phyloP scores from a whole-genome alignment of 1,140 invertebrate species.

The Goniozus legneri region DNA sequence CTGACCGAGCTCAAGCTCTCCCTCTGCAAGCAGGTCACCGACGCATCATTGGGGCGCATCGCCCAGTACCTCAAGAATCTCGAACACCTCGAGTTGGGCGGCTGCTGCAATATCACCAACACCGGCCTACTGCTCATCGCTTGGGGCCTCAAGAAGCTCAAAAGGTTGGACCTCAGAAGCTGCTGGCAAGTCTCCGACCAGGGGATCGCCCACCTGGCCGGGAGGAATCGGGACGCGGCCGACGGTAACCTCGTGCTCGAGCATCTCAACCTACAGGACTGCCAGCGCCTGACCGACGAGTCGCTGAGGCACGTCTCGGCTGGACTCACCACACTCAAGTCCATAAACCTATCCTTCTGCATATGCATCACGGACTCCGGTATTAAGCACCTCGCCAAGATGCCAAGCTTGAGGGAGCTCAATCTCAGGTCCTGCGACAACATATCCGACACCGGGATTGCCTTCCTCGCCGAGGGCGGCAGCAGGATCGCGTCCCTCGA shows the following conservation, averaged over 20 bases:
- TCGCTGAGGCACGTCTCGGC: conserved; percentile 78
- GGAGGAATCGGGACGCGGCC: conserved; percentile 63
- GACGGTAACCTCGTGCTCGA: conserved; percentile 73
- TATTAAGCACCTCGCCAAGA: conserved; percentile 81
- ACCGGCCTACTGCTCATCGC: conserved; percentile 79
- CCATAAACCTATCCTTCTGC: conserved; percentile 91
- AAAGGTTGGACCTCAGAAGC: conserved; percentile 80
- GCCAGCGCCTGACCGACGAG: conserved; percentile 89
- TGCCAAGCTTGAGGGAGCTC: conserved; percentile 79
- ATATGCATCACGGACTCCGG: conserved; percentile 88
- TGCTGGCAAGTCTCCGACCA: conserved; percentile 89
- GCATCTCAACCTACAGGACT: conserved; percentile 87
- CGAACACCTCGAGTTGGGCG: conserved; percentile 82
- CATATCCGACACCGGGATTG: conserved; percentile 87
- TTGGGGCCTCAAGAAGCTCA: conserved; percentile 80
- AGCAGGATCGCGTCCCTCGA: conserved; percentile 77
- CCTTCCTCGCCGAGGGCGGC: conserved; percentile 84
- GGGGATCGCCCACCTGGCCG: conserved; percentile 83
- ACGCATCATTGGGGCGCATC: conserved; percentile 77
- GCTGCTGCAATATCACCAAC: conserved; percentile 88
- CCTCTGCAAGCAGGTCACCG: conserved; percentile 91
- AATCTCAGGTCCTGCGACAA: conserved; percentile 92
- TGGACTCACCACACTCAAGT: conserved; percentile 75
- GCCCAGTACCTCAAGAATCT: conserved; percentile 83
- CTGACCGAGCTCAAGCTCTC: conserved; percentile 82